Base-by-base conservation (phyloP, 2,113 vertebrate genomes). In the Engraulis encrasicolus region DNA sequence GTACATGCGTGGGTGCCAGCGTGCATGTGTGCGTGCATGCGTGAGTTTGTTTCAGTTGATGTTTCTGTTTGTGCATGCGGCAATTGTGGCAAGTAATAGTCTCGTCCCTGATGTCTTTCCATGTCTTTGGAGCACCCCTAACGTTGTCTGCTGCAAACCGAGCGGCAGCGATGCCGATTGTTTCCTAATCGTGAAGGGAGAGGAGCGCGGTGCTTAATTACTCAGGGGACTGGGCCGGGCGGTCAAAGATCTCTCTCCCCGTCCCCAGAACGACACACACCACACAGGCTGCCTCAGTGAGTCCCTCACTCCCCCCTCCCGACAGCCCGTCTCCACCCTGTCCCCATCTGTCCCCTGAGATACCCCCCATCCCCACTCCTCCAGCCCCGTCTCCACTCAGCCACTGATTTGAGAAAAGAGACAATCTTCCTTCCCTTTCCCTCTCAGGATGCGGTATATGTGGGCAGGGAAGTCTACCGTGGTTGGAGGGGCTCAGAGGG, bases 371-470 rank as follows among this genome's bases (percentile, higher is more conserved):
- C 20, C 50, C 50, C 50, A 17, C 14, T 4, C 50, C 17, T 6
- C 52, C 52, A 0, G 58, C 48, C 80, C 85, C 77, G 77, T 84
- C 79, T 66, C 89, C 83, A 83, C 85, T 85, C 84, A 89, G 85
- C 85, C 83, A 86, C 82, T 81, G 84, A 78, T 84, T 81, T 61
- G 36, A 80, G 86, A 85, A 87, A 82, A 82, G 82, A 89, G 85
- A 83, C 84, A 84, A 84, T 85, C 84, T 84, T 86, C 36, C 74
- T n/a, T n/a, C n/a, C n/a, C n/a, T n/a, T n/a, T n/a, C n/a, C n/a
- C n/a, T n/a, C n/a, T n/a, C n/a, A n/a, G n/a, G n/a, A n/a, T n/a
- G n/a, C n/a, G n/a, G n/a, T n/a, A n/a, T n/a, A n/a, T n/a, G 48
- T 20, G 50, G 83, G 66, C 27, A 2, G 66, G 2, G 58, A 23